These are phyloP conservation scores for Trogon surrucura DNA, from an alignment of 2,113 vertebrate genomes.

Conservation along the genomic window DNA sequence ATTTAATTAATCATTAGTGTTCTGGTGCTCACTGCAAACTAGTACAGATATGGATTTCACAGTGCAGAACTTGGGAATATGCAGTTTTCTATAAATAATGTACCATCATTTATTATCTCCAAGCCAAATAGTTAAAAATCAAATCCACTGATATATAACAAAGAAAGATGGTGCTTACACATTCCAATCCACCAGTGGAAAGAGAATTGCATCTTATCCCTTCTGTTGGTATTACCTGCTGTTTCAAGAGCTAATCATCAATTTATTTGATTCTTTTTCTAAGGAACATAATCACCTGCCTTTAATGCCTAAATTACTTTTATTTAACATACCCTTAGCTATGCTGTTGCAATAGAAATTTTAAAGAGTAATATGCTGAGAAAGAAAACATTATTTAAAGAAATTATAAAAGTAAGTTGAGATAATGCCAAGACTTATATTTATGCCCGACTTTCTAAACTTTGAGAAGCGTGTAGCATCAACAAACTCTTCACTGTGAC, in stretches of 20 bases:
- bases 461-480: neutral
- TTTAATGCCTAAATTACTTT: neutral
- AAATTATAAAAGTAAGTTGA: neutral
- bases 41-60: neutral
- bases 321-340: neutral
- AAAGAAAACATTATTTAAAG: neutral
- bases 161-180: neutral
- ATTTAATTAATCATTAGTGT: neutral
- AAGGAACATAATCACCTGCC: neutral
- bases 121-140: constrained; percentile 34
- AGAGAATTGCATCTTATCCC: neutral
- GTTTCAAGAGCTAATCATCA: neutral
- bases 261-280: neutral
- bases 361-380: neutral
- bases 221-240: neutral
- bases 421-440: neutral
- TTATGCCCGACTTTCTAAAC: neutral
- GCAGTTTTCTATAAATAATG: neutral
- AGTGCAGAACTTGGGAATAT: neutral
- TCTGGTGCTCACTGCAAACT: neutral
- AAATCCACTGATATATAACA: neutral
- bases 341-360: neutral
- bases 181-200: neutral
- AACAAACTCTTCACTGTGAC: neutral
- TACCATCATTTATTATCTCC: neutral